phyloP scores from a whole-genome alignment of 2,888 invertebrate genomes.

The Cerastis leucographa region DNA sequence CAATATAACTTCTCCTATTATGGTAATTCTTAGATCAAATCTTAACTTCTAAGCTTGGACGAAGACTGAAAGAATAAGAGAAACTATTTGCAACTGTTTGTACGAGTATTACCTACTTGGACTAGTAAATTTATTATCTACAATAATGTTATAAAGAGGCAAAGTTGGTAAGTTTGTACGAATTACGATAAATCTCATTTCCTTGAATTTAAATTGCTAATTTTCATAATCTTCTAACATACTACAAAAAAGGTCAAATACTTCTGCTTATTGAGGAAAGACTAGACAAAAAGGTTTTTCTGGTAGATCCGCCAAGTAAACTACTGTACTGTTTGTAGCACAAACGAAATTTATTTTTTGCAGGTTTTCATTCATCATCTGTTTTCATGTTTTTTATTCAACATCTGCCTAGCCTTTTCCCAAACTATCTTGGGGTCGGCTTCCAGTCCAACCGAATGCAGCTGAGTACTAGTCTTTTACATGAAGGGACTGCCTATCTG shows the following conservation, averaged over 20 bases:
- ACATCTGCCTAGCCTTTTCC: no score
- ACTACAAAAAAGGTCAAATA: background rate
- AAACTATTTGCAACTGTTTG: conserved; percentile 26
- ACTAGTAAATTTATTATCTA: no score
- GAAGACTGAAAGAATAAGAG: conserved; percentile 25
- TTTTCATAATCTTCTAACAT: conserved; percentile 1
- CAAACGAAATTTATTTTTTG: background rate
- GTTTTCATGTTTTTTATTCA: no score
- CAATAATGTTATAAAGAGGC: background rate
- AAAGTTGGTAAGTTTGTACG: background rate
- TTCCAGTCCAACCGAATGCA: no score
- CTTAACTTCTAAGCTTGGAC: conserved; percentile 39
- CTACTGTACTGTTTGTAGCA: background rate
- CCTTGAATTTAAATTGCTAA: background rate
- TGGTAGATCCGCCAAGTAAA: conserved; percentile 3
- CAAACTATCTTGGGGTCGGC: no score
- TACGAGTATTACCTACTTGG: background rate
- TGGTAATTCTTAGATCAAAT: conserved; percentile 66
- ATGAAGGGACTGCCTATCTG: no score
- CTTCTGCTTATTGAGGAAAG: conserved; percentile 21
- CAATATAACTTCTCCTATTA: conserved; percentile 67
- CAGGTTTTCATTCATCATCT: no score
- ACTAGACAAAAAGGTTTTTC: conserved; percentile 24
- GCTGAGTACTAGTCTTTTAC: no score
- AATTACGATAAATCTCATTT: background rate